Evolutionary conservation across 2,113 vertebrate species (phyloP), one percentile per base, ranked within the genome.

Genomic region (Alouatta palliata): DNA sequence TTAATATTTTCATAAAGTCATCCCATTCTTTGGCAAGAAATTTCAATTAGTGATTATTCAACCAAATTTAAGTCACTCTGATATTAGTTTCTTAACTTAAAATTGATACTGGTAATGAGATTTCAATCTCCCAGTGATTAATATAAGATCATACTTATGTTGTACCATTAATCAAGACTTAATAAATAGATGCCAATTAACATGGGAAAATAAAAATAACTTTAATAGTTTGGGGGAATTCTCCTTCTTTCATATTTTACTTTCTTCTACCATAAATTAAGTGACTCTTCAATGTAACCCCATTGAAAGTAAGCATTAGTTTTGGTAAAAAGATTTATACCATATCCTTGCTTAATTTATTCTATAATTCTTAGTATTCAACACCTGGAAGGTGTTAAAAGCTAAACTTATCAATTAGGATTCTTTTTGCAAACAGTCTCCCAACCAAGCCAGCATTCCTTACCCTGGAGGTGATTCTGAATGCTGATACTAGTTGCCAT

Each of bases 1-100:
- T 90, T 94, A 25, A 56, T 30, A 86, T 88, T 96, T 96, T 56
- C 43, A 95, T 64, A 23, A 91, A 95, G 40, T 91, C 89, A 80
- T 71, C 3, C 61, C n/a, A 77, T 93, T 96, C 8, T 27, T 35
- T 95, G 35, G 21, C 19, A 91, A 87, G 35, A 37, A 93, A 89
- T 89, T 94, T 97, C 68, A 95, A 68, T 88, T 93, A 97, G 71
- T 91, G 56, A 91, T 25, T 91, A 79, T 96, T 97, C 87, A 96
- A 79, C 77, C 81, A 96, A 95, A 96, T 90, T 91, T 17, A 77
- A 93, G 43, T 61, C 56, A 89, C 6, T 93, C 40, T n/a, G 37
- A 88, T 82, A 91, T 82, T 87, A 90, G 40, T 49, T 96, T 81
- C 37, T 77, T 64, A 83, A 96, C 85, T 87, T 94, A 90, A 97